These are phyloP conservation scores for Prosapia bicincta DNA, from an alignment of 2,888 invertebrate genomes.

Conservation along the genomic window DNA sequence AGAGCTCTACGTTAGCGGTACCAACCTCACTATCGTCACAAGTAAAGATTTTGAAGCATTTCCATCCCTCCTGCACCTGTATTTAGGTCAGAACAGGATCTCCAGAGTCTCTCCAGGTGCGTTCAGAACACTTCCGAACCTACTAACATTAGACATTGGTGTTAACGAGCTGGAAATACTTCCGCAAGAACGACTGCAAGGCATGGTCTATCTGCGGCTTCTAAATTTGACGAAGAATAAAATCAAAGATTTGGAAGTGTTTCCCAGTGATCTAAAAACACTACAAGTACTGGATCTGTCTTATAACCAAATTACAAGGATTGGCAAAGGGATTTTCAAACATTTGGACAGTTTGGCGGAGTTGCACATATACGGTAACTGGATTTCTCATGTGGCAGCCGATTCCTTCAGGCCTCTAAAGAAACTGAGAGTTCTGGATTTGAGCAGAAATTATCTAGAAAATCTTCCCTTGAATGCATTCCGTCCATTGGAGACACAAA, in stretches of 20 bases:
- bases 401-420: conserved; percentile 75
- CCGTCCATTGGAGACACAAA: conserved; percentile 74
- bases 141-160: conserved; percentile 76
- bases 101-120: conserved; percentile 80
- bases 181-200: conserved; percentile 79
- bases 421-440: conserved; percentile 70
- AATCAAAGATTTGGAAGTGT: conserved; percentile 76
- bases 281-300: conserved; percentile 79
- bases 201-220: conserved; percentile 65
- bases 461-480: conserved; percentile 75
- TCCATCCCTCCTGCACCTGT: conserved; percentile 70
- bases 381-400: conserved; percentile 71
- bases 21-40: conserved; percentile 77
- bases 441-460: conserved; percentile 80
- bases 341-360: conserved; percentile 73
- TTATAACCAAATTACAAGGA: conserved; percentile 74
- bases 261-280: conserved; percentile 70
- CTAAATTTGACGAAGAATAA: conserved; percentile 83
- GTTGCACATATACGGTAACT: conserved; percentile 76
- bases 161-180: conserved; percentile 78
- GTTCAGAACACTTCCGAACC: conserved; percentile 70
- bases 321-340: conserved; percentile 71
- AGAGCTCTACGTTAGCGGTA: conserved; percentile 74
- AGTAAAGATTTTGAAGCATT: conserved; percentile 84
- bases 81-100: conserved; percentile 69